These are phyloP conservation scores for Zootermopsis nevadensis DNA, from an alignment of 2,888 invertebrate genomes.

Conservation along the genomic window DNA sequence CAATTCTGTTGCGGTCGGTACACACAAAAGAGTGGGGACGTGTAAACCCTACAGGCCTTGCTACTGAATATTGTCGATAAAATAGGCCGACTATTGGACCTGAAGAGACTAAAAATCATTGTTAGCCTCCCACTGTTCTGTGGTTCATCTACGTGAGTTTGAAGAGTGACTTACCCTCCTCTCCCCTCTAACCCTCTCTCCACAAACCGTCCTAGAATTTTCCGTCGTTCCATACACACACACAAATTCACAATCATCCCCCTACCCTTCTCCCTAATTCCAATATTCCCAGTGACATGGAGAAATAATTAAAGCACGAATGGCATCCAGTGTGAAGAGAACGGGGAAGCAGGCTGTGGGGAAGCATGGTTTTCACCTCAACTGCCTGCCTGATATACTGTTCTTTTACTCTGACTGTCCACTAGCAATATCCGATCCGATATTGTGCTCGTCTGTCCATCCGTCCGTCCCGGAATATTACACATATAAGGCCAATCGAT, in stretches of 20 bases:
- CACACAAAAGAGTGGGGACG: not conserved
- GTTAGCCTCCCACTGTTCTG: slow-evolving; percentile 36
- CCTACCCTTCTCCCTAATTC: slow-evolving; percentile 48
- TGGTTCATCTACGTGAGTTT: slow-evolving; percentile 39
- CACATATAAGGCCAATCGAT: not conserved
- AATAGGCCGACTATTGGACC: slow-evolving; percentile 43
- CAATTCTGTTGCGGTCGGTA: not conserved
- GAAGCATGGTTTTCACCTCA: slow-evolving; percentile 46
- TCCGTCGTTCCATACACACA: slow-evolving; percentile 45
- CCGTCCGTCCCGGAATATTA: slow-evolving; percentile 17
- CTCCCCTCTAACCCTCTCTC: not conserved
- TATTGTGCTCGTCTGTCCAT: slow-evolving; percentile 15
- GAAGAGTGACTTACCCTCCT: slow-evolving; percentile 23
- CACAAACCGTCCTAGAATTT: slow-evolving; percentile 45
- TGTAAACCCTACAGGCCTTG: slow-evolving; percentile 5
- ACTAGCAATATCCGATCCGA: slow-evolving; percentile 31
- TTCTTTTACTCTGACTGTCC: slow-evolving; percentile 24
- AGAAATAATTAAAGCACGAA: slow-evolving; percentile 54
- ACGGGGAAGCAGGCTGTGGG: slow-evolving; percentile 27
- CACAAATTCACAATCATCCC: slow-evolving; percentile 23
- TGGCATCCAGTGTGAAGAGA: slow-evolving; percentile 49
- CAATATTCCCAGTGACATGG: slow-evolving; percentile 54
- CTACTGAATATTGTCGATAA: slow-evolving; percentile 42
- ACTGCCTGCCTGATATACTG: slow-evolving; percentile 43
- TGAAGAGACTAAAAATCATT: slow-evolving; percentile 45